Conservation (phyloP, 1,140 invertebrate species). For the Halotydeus destructor region DNA sequence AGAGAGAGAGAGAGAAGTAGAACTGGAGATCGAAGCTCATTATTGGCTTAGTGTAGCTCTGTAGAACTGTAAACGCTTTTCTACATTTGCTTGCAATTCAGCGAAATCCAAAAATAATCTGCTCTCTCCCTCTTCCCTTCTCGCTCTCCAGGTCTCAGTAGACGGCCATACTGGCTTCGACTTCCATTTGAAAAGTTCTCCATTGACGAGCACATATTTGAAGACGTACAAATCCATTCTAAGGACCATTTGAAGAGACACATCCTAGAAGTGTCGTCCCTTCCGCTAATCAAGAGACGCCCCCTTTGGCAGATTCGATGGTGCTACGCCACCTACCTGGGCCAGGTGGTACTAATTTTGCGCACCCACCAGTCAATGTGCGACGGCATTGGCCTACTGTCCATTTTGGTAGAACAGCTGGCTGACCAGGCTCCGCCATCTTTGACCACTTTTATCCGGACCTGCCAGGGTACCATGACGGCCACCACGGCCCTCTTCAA, state of each 20-base stretch:
- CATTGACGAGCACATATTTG: conserved; percentile 32
- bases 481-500: conserved; percentile 20
- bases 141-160: conserved; percentile 7
- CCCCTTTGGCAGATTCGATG: conserved; percentile 33
- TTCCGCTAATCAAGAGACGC: conserved; percentile 25
- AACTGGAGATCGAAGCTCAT: no score
- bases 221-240: conserved; percentile 21
- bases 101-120: no score
- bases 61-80: no score
- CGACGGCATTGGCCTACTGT: conserved; percentile 26
- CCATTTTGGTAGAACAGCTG: conserved; percentile 11
- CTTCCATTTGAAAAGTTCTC: conserved; percentile 23
- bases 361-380: conserved; percentile 34
- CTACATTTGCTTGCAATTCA: no score
- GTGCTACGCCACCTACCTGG: conserved; percentile 2
- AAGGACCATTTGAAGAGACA: conserved; percentile 26
- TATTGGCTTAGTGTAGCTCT: no score
- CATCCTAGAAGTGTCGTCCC: conserved; percentile 25
- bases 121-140: no score
- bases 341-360: conserved; percentile 30
- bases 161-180: conserved; percentile 6
- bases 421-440: conserved; percentile 3
- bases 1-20: no score
- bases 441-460: conserved; percentile 5
- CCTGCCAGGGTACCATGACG: conserved; percentile 2